Percentiles rank a stretch among this genome's conserved stretches.
These are phyloP conservation scores for Myopa tessellatipennis DNA, from an alignment of 2,888 invertebrate genomes.

Conservation along the genomic window DNA sequence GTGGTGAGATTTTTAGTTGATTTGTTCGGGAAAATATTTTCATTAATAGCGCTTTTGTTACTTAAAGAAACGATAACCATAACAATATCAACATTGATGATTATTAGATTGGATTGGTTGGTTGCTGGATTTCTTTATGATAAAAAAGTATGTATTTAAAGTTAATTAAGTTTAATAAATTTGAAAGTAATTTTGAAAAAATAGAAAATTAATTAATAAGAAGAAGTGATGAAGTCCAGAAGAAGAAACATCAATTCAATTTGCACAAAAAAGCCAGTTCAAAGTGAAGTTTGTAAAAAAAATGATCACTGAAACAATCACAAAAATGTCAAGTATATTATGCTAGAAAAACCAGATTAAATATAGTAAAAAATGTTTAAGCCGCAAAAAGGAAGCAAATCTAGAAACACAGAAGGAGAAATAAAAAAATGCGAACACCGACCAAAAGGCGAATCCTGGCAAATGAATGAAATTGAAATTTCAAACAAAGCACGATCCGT, in stretches of 20 bases:
- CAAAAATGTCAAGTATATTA: not conserved
- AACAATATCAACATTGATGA: too few relatives aligned
- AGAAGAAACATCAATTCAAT: slow-evolving; percentile 40
- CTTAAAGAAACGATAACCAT: too few relatives aligned
- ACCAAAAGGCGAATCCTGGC: slow-evolving; percentile 22
- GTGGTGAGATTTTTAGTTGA: too few relatives aligned
- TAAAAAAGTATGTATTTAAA: too few relatives aligned
- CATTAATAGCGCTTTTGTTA: too few relatives aligned
- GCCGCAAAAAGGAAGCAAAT: slow-evolving; percentile 2
- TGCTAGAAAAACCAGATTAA: not conserved
- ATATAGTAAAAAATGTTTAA: not conserved
- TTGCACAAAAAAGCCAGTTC: not conserved
- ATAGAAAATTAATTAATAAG: not conserved
- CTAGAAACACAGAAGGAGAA: not conserved
- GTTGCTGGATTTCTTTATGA: too few relatives aligned
- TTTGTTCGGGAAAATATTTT: too few relatives aligned
- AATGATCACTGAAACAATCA: not conserved
- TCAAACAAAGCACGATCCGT: slow-evolving; percentile 32
- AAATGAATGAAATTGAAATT: slow-evolving; percentile 35
- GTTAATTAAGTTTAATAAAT: not conserved
- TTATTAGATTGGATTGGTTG: too few relatives aligned
- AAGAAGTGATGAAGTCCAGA: slow-evolving; percentile 19
- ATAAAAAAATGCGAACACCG: not conserved
- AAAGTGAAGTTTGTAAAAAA: not conserved
- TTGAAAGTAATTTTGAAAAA: not conserved